These are phyloP conservation scores for Pyrrhia umbra DNA, from an alignment of 2,888 invertebrate genomes.

Conservation along the genomic window DNA sequence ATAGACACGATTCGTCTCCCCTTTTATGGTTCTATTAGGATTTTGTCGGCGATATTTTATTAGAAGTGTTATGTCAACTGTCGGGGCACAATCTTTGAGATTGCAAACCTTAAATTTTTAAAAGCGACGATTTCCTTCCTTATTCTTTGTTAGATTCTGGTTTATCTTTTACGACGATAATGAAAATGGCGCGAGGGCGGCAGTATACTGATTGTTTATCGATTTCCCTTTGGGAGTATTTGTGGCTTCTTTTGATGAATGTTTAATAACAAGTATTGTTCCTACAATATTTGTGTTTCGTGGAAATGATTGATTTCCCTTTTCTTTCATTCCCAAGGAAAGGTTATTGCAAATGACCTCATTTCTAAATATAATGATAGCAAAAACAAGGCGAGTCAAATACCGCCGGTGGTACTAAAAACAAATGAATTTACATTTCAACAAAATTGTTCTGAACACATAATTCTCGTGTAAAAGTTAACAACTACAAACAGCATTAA, in stretches of 20 bases:
- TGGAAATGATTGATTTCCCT: conserved; percentile 10
- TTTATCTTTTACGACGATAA: conserved; percentile 51
- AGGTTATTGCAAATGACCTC: background rate
- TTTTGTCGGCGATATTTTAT: conserved; percentile 60
- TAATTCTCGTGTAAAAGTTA: conserved; percentile 26
- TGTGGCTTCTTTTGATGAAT: conserved; percentile 17
- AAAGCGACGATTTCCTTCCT: conserved; percentile 23
- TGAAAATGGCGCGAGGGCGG: conserved; percentile 40
- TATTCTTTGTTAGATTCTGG: conserved; percentile 43
- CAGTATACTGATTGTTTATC: conserved; percentile 17
- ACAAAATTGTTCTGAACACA: conserved; percentile 16
- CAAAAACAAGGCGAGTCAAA: background rate
- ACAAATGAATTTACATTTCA: conserved; percentile 1
- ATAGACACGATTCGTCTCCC: conserved; percentile 56
- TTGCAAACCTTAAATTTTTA: conserved; percentile 40
- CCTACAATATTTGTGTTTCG: background rate
- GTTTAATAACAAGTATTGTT: conserved; percentile 14
- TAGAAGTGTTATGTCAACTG: conserved; percentile 53
- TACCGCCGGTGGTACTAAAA: background rate
- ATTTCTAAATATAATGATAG: background rate
- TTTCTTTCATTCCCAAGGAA: background rate
- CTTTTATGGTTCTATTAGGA: conserved; percentile 64
- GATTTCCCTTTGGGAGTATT: conserved; percentile 14
- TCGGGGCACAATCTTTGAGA: conserved; percentile 41
- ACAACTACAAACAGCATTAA: conserved; percentile 48